Evolutionary conservation across 2,113 vertebrate species (phyloP), one percentile per base, ranked within the genome.

Genomic region (Channa argus): DNA sequence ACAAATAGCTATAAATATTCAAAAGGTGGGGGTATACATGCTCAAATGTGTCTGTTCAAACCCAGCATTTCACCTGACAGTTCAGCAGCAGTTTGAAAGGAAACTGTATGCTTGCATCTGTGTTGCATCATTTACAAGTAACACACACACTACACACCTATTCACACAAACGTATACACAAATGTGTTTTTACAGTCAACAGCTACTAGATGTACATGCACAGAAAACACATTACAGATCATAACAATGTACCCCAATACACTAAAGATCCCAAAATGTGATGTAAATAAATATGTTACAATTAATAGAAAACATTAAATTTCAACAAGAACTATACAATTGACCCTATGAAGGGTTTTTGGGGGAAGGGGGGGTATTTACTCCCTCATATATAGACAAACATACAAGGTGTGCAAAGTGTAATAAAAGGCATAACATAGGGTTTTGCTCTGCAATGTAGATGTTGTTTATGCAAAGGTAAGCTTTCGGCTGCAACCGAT

Each of bases 121-220:
- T 66, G 63, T 83, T 88, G 73, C 70, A 83, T 81, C 80, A 88
- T 60, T 51, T 74, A 62, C 49, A 63, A 49, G 50, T 52, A 43
- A 34, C 10, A 36, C 54, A 65, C 43, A 56, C 55, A 73, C 24
- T n/a, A 5, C 50, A 45, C 36, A 24, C 11, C 36, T 15, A 66
- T 56, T 37, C 33, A 9, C 46, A 59, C 46, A 67, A 15, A 12
- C 13, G 59, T 58, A 61, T 54, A 51, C 24, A 12, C 34, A 41
- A 41, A 41, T 44, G 5, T 3, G 24, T 14, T 38, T 37, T 39
- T 59, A 56, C 45, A 63, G 36, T 38, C 4, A 38, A 39, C 37
- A 13, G 38, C 8, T 50, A 63, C 51, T 37, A 69, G 39, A 41
- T 41, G 39, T 41, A 7, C 6, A 77, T 59, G 24, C 13, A 52